Evolutionary conservation across 2,797 vertebrate genomes (phyloP), one percentile per base, ranked within the genome.

Genomic region (Sebastes kiyomatsui): DNA sequence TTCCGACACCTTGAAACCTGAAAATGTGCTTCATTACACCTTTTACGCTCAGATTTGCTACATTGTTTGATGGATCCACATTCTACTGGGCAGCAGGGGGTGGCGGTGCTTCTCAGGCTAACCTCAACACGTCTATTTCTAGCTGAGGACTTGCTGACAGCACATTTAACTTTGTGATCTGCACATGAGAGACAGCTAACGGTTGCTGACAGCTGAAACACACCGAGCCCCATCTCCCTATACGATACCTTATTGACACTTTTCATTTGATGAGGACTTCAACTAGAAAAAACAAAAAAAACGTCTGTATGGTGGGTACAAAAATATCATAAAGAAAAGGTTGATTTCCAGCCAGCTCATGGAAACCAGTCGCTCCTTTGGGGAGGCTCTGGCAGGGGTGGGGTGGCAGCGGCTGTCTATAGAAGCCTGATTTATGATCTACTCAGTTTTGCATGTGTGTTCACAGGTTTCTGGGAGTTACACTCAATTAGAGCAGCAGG

Each of bases 161-260:
- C 91, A 93, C 89, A 90, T 94, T 94, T 94, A 94, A 92, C 92
- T 94, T 93, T 92, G 89, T 91, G 93, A 92, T 91, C 90, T 65
- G 82, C 85, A 84, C 88, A 92, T 91, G 88, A 94, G 90, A 94
- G 93, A 93, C 92, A 90, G 88, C 86, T 92, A 94, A 91, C 92
- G 73, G 88, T 85, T 81, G 88, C 92, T 93, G 92, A 93, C 91
- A 92, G 90, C 81, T 76, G 75, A 85, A 85, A 87, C 88, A 64
- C 75, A 65, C 55, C 49, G 32, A 82, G 77, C 69, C 46, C 67
- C 67, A 59, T 90, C 89, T 91, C 88, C 92, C 90, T 82, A 83
- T 74, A 90, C 83, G 32, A 75, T 82, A 79, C 82, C 78, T 85
- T 91, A 91, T 92, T 88, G 91, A 88, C 91, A 90, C 86, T 61